Evolutionary conservation across 2,888 invertebrate genomes (phyloP).

Genomic region (Scaptodrosophila latifasciaeformis): DNA sequence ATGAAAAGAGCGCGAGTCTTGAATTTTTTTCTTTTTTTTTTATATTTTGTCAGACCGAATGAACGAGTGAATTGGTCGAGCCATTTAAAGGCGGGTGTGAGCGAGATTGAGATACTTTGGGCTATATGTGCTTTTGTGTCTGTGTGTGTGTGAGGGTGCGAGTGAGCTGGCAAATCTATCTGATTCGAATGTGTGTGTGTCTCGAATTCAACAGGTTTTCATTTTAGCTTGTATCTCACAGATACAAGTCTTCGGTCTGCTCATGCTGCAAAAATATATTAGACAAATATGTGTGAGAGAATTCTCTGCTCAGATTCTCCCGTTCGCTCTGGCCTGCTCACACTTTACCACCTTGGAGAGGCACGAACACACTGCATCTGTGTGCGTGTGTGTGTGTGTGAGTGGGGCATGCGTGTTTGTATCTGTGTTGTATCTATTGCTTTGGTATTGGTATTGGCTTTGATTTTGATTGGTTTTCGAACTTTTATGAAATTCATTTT

Average conservation of each 20-base stretch:
- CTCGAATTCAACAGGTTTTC: constrained; percentile 62
- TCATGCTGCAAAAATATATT: constrained; percentile 6
- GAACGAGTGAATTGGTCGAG: no score
- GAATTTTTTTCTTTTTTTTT: constrained; percentile 16
- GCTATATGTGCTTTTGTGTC: constrained; percentile 5
- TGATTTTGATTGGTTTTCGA: constrained; percentile 73
- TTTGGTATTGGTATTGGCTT: constrained; percentile 52
- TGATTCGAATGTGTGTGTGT: constrained; percentile 8
- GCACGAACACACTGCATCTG: constrained; percentile 5
- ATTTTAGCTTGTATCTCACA: constrained; percentile 35
- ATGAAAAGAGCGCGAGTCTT: constrained; percentile 53
- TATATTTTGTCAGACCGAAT: no score
- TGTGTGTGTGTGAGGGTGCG: neutral
- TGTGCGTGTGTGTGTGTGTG: constrained; percentile 36
- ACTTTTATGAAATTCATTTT: constrained; percentile 29
- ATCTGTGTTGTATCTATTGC: constrained; percentile 32
- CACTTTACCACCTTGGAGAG: constrained; percentile 7
- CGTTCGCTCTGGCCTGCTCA: constrained; percentile 5
- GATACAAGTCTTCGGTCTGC: no score
- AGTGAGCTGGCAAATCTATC: neutral
- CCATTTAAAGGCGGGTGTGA: constrained; percentile 9
- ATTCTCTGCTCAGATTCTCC: constrained; percentile 20
- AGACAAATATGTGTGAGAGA: constrained; percentile 46
- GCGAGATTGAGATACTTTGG: neutral
- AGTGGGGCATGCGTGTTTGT: constrained; percentile 5